phyloP scores from a whole-genome alignment of 2,888 invertebrate species.

The Hypercompe scribonia region DNA sequence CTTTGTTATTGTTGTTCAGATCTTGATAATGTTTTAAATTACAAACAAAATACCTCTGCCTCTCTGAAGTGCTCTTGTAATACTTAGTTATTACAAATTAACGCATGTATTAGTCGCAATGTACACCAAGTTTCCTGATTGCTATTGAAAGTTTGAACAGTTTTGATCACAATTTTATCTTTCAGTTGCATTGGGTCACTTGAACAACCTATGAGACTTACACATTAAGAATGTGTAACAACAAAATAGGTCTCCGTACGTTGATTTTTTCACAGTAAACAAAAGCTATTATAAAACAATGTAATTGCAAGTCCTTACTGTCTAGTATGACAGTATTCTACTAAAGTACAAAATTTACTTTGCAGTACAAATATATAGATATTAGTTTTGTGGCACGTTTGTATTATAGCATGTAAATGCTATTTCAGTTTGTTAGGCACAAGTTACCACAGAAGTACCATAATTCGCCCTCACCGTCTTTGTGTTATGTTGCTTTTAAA shows the following conservation, averaged over 20 bases:
- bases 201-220: neutral
- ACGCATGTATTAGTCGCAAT: neutral
- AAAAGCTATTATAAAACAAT: neutral
- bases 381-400: constrained; percentile 38
- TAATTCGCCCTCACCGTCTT: constrained; percentile 34
- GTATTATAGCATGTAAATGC: constrained; percentile 30
- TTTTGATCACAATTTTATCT: neutral
- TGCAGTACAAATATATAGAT: constrained; percentile 56
- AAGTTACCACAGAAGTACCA: constrained; percentile 44
- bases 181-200: neutral
- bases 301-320: neutral
- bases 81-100: neutral
- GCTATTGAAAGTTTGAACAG: neutral
- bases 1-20: constrained; percentile 37
- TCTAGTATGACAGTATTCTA: constrained; percentile 54
- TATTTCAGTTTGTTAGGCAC: constrained; percentile 33
- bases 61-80: constrained; percentile 5
- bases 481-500: constrained; percentile 36
- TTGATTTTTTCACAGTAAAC: neutral
- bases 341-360: constrained; percentile 52
- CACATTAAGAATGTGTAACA: neutral
- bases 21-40: constrained; percentile 7
- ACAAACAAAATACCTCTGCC: neutral
- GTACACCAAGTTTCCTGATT: neutral
- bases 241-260: neutral